phyloP scores from a whole-genome alignment of 2,888 invertebrate species.

The Opisthograptis luteolata region DNA sequence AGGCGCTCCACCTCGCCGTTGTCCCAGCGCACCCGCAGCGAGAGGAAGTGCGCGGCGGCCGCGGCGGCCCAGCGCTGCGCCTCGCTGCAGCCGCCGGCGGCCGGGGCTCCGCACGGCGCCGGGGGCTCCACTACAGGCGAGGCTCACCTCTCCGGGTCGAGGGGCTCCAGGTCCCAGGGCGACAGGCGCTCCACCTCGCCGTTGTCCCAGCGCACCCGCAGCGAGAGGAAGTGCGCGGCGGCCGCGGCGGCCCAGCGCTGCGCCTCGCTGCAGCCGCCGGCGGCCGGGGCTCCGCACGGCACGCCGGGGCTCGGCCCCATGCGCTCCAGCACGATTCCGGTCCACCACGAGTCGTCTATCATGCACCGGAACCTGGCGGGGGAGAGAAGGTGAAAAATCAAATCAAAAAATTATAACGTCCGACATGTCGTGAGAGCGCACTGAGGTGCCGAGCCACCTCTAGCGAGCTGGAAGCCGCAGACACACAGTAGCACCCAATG shows the following conservation, averaged over 20 bases:
- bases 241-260: slow-evolving; percentile 46
- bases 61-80: no score
- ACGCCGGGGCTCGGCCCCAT: slow-evolving; percentile 26
- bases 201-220: slow-evolving; percentile 94
- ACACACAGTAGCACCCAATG: no score
- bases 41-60: no score
- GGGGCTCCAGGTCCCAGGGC: slow-evolving; percentile 98
- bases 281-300: slow-evolving; percentile 15
- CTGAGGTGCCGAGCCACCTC: slow-evolving; percentile 79
- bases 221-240: slow-evolving; percentile 62
- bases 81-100: no score
- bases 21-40: no score
- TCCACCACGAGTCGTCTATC: slow-evolving; percentile 99
- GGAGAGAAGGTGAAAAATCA: no score
- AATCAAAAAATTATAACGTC: no score
- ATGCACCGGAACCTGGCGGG: slow-evolving; percentile 93
- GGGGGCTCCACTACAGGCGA: slow-evolving; percentile 34
- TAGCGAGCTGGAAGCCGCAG: slow-evolving; percentile 91
- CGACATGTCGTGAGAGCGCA: slow-evolving; percentile 96
- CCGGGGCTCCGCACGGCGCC: slow-evolving; percentile 20
- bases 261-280: slow-evolving; percentile 22
- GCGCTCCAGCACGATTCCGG: slow-evolving; percentile 85
- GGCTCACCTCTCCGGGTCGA: slow-evolving; percentile 87
- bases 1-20: no score
- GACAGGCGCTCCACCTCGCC: slow-evolving; percentile 95